A percentile compares a stretch with the other conserved stretches of the same genome.
Evolutionary conservation across 23 tunicate species (phyloP).

Genomic region (Botrylloides violaceus): DNA sequence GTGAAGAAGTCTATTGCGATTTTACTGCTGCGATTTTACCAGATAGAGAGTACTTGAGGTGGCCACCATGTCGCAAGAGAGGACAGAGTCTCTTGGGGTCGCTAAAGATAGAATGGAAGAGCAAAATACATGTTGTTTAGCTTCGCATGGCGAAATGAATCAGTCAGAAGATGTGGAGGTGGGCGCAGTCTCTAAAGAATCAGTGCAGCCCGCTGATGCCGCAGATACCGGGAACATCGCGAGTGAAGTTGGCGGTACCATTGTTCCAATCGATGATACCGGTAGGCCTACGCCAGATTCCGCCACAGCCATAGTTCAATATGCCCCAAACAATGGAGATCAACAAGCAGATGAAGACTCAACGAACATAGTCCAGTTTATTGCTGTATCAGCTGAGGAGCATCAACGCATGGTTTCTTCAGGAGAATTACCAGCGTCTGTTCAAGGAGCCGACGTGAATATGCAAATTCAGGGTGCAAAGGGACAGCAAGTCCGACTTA

Average conservation of each 20-base stretch:
- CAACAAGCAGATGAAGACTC: conserved; percentile 48
- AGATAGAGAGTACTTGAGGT: conserved; percentile 13
- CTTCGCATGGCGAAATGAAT: too few species aligned
- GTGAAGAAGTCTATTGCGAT: too few species aligned
- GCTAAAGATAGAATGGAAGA: conserved; percentile 14
- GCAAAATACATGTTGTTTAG: not conserved
- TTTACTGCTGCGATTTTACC: not conserved
- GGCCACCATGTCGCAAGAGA: conserved; percentile 18
- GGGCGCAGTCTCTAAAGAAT: not conserved
- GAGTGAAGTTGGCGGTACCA: not conserved
- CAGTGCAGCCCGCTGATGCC: not conserved
- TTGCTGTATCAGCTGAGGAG: conserved; percentile 99
- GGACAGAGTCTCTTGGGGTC: conserved; percentile 21
- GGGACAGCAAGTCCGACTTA: conserved; percentile 81
- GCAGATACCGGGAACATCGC: not conserved
- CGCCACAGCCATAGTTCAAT: not conserved
- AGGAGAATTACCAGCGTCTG: conserved; percentile 95
- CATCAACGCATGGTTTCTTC: conserved; percentile 96
- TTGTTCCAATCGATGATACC: not conserved
- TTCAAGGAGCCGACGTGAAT: conserved; percentile 98
- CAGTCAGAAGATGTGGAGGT: too few species aligned
- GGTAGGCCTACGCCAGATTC: not conserved
- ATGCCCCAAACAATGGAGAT: not conserved
- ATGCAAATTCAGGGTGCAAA: conserved; percentile 96
- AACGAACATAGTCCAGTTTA: conserved; percentile 97